Evolutionary conservation across 2,113 vertebrate genomes (phyloP).

Genomic region (Onychostoma macrolepis): DNA sequence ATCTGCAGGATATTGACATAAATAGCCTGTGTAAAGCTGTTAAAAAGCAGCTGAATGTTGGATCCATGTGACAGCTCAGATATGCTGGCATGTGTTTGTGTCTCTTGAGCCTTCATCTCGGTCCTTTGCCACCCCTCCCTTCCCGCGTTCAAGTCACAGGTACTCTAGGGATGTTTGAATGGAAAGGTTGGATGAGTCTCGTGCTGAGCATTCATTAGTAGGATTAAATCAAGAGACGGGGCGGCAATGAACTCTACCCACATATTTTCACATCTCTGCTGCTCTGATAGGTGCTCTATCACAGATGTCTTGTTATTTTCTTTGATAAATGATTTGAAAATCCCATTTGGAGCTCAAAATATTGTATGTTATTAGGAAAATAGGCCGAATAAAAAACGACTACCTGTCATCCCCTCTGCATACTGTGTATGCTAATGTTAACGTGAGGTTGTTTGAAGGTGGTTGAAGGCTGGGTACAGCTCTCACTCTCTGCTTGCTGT

Average conservation of each 20-base stretch:
- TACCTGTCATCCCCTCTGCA: conserved; percentile 1
- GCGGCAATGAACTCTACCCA: conserved; percentile 16
- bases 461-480: not conserved
- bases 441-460: conserved; percentile 36
- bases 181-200: conserved; percentile 15
- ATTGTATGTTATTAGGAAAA: conserved; percentile 8
- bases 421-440: conserved; percentile 28
- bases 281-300: conserved; percentile 2
- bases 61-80: not conserved
- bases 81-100: not conserved
- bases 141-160: not conserved
- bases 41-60: not conserved
- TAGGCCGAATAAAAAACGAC: not conserved
- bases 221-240: conserved; percentile 16
- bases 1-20: not conserved
- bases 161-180: conserved; percentile 9
- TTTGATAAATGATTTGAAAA: conserved; percentile 39
- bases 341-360: conserved; percentile 31
- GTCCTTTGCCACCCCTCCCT: not conserved
- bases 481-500: not conserved
- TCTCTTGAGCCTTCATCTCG: not conserved
- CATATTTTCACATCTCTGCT: not conserved
- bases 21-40: not conserved
- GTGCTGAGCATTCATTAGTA: conserved; percentile 20
- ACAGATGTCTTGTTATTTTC: conserved; percentile 12